A percentile compares a stretch with the other conserved stretches of the same genome.
These are phyloP conservation scores for Oophaga sylvatica DNA, from an alignment of 2,797 vertebrate genomes.

Conservation along the genomic window DNA sequence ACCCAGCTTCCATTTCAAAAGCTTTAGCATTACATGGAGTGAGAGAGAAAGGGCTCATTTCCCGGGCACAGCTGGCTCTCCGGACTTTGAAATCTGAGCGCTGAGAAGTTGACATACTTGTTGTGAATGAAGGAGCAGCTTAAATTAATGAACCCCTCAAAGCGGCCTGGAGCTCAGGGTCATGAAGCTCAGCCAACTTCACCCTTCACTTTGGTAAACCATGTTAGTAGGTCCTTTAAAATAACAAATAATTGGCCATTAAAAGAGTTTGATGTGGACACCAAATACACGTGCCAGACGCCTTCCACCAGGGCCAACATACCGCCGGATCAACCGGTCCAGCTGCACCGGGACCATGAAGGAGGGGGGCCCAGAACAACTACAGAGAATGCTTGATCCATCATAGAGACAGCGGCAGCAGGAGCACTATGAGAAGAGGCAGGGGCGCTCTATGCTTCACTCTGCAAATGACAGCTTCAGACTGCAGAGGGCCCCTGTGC, in stretches of 20 bases:
- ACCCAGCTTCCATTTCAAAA: constrained; percentile 84
- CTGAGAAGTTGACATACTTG: constrained; percentile 73
- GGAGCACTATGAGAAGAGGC: too few species aligned
- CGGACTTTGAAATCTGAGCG: constrained; percentile 88
- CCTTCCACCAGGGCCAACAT: constrained; percentile 9
- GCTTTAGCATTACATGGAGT: constrained; percentile 72
- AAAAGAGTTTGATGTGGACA: constrained; percentile 36
- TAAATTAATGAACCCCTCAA: constrained; percentile 75
- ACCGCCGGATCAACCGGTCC: too few species aligned
- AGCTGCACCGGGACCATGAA: too few species aligned
- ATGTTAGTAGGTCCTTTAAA: constrained; percentile 63
- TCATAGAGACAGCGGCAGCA: too few species aligned
- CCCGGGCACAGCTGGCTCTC: constrained; percentile 80
- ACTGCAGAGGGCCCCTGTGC: too few species aligned
- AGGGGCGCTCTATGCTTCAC: too few species aligned
- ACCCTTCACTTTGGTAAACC: constrained; percentile 49
- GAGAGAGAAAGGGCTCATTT: constrained; percentile 70
- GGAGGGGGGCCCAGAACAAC: too few species aligned
- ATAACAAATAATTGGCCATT: constrained; percentile 60
- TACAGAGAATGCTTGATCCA: too few species aligned
- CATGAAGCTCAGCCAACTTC: constrained; percentile 43
- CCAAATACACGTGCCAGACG: neutral
- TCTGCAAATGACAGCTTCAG: too few species aligned
- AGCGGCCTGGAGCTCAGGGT: constrained; percentile 34
- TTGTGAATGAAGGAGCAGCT: constrained; percentile 68